phyloP scores from a whole-genome alignment of 2,888 invertebrate genomes.

The Trichogramma evanescens region DNA sequence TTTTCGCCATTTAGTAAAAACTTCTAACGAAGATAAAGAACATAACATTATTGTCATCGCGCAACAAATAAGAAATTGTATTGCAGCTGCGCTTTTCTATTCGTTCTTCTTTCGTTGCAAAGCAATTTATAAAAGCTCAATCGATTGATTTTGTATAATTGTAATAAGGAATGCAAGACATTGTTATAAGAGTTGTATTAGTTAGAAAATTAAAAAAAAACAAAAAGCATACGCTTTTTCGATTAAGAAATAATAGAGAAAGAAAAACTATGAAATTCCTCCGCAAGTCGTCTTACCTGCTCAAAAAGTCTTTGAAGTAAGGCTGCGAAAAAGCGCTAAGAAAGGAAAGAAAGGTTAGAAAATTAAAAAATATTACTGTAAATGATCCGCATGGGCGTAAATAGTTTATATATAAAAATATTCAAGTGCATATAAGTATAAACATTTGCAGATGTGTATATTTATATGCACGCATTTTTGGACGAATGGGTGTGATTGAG shows the following conservation, averaged over 20 bases:
- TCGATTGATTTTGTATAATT: constrained; percentile 15
- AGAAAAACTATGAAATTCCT: constrained; percentile 17
- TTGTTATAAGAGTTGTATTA: constrained; percentile 22
- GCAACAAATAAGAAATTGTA: constrained; percentile 5
- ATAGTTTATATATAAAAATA: background rate
- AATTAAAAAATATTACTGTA: constrained; percentile 17
- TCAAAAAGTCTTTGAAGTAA: constrained; percentile 6
- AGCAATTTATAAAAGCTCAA: background rate
- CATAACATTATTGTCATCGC: constrained; percentile 11
- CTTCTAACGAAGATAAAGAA: constrained; percentile 16
- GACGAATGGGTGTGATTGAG: background rate
- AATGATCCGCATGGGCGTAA: constrained; percentile 9
- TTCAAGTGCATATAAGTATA: background rate
- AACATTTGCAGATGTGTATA: too few relatives aligned
- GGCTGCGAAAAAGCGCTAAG: constrained; percentile 19
- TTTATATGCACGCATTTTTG: too few relatives aligned
- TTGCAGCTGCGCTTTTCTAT: constrained; percentile 1
- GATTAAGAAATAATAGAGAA: constrained; percentile 2
- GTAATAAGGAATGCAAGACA: constrained; percentile 19
- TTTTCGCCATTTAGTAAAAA: constrained; percentile 16
- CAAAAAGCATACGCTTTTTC: constrained; percentile 7
- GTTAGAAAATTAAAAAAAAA: constrained; percentile 21
- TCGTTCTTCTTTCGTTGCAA: constrained; percentile 16
- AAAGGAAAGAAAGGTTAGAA: constrained; percentile 21
- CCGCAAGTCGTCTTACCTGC: constrained; percentile 20